phyloP scores from a whole-genome alignment of 2,113 vertebrate species.

The Arenaria interpres region DNA sequence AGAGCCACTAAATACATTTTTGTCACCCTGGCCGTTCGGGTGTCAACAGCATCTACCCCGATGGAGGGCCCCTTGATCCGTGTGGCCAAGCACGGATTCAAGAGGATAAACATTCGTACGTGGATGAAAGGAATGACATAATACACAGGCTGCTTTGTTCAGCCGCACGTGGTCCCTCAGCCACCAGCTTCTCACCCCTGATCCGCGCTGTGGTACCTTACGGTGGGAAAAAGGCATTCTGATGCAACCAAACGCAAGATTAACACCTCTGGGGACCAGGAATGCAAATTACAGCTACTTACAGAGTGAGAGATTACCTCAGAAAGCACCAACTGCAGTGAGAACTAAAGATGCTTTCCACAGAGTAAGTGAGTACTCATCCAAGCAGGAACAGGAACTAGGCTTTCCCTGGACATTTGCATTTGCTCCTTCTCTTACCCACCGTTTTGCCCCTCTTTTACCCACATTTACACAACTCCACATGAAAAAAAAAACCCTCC shows the following conservation, averaged over 20 bases:
- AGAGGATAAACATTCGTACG: background rate
- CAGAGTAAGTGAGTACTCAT: background rate
- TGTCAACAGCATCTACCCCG: background rate
- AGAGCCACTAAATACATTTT: conserved; percentile 11
- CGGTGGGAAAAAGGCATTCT: background rate
- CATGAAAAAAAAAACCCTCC: background rate
- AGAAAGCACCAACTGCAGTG: background rate
- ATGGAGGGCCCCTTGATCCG: background rate
- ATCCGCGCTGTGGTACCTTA: background rate
- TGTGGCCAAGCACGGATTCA: background rate
- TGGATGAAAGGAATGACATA: background rate
- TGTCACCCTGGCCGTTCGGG: background rate
- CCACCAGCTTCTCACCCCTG: background rate
- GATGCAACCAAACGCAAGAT: conserved; percentile 30
- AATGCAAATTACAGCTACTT: background rate
- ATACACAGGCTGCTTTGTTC: background rate
- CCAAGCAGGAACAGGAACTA: background rate
- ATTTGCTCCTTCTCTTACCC: background rate
- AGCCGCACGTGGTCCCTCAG: background rate
- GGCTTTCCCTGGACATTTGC: background rate
- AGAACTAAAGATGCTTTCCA: background rate
- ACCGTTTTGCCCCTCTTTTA: background rate
- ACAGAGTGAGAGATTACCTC: background rate
- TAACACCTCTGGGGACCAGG: background rate
- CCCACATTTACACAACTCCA: background rate